Base-by-base conservation (phyloP, 1,140 invertebrate species). In the Physella acuta region DNA sequence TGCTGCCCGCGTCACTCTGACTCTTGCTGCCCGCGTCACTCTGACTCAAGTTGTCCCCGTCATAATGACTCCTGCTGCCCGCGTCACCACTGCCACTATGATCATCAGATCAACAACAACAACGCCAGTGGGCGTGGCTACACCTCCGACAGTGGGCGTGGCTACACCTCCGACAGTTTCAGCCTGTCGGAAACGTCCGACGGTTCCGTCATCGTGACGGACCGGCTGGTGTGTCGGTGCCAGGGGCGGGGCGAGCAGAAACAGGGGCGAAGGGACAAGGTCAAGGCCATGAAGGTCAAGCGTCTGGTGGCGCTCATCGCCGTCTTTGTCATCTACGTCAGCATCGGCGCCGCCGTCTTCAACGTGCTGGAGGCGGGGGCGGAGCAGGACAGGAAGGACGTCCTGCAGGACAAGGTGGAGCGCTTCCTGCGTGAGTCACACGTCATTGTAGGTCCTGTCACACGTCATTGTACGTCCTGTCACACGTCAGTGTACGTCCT, bases 301-400 rank as follows among this genome's bases (percentile, higher is more conserved):
- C 60, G 68, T 8, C 56, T 92, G 1, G 88, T 74, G 3, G 2
- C 71, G 20, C 56, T 78, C 8, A 37, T 70, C 5, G 30, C 59
- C n/a, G 49, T 75, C n/a, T 72, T 75, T 37, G 65, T 75, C 5
- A n/a, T 72, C 20, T 78, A 76, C 59, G 68, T 78, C 28, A 76
- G 73, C 30, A 63, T 74, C 2, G 76, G 76, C 11, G 74, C 76
- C 8, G 63, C 68, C 28, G 66, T 76, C 36, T 78, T 78, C 56
- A 73, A 72, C 26, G 68, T 70, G 36, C 64, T 78, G 49, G 76
- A 78, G 58, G 71, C 71, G 3, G 68, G 71, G n/a, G 67, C 70
- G 4, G 76, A 76, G 53, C 71, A 68, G 56, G 53, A 70, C 0
- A 69, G 76, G 39, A 64, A 70, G 37, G 56, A 71, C 3, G 68